Percentiles rank a stretch among this genome's conserved stretches.
Evolutionary conservation across 2,113 vertebrate genomes (phyloP).

Genomic region (rabbit (Oryctolagus cuniculus)): mOryCun1.1 NC_091451.1:42774501-42775000

Average conservation of each 20-base stretch:
- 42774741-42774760: fast-evolving
- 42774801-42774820: fast-evolving
- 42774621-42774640: fast-evolving
- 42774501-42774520: background rate
- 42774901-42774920: background rate
- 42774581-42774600: background rate
- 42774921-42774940: background rate
- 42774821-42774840: background rate
- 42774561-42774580: background rate
- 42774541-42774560: background rate
- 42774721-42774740: too few species aligned
- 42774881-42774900: background rate
- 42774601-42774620: fast-evolving
- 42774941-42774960: background rate
- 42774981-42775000: background rate
- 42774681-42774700: fast-evolving
- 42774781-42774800: too few species aligned
- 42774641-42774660: background rate
- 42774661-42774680: too few species aligned
- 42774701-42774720: fast-evolving
- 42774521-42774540: background rate
- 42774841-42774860: too few species aligned
- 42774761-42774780: fast-evolving
- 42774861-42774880: too few species aligned
- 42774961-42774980: background rate